Evolutionary conservation across 1,140 invertebrate species (phyloP).

Genomic region (Solen grandis): DNA sequence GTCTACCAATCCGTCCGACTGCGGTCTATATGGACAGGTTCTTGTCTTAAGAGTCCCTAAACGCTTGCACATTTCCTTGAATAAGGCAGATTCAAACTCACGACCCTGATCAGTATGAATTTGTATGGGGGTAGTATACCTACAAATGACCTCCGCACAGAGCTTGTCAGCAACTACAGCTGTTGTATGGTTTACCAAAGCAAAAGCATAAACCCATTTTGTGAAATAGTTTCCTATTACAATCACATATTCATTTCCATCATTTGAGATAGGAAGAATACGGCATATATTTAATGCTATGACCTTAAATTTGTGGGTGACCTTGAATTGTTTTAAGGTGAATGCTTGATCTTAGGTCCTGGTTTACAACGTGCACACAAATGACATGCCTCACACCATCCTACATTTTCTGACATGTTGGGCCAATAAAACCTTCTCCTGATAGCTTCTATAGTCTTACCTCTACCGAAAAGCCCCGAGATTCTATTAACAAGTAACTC

Average conservation of each 20-base stretch:
- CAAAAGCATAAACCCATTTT: conserved; percentile 67
- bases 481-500: not conserved
- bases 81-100: conserved; percentile 64
- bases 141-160: conserved; percentile 54
- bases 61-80: conserved; percentile 44
- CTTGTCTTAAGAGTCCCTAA: conserved; percentile 58
- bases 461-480: not conserved
- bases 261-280: not conserved
- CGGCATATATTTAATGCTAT: not conserved
- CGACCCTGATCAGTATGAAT: conserved; percentile 62
- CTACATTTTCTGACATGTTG: not conserved
- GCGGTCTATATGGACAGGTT: conserved; percentile 74
- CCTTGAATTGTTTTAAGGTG: not conserved
- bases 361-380: not conserved
- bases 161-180: conserved; percentile 60
- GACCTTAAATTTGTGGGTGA: not conserved
- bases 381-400: not conserved
- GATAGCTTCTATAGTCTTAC: not conserved
- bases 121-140: conserved; percentile 50
- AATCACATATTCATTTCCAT: conserved; percentile 48
- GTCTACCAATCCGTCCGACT: conserved; percentile 74
- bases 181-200: conserved; percentile 64
- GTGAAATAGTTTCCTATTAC: conserved; percentile 67
- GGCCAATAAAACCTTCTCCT: not conserved
- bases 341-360: not conserved